Base-by-base conservation (phyloP, 2,113 vertebrate genomes). In the Phainopepla nitens region DNA sequence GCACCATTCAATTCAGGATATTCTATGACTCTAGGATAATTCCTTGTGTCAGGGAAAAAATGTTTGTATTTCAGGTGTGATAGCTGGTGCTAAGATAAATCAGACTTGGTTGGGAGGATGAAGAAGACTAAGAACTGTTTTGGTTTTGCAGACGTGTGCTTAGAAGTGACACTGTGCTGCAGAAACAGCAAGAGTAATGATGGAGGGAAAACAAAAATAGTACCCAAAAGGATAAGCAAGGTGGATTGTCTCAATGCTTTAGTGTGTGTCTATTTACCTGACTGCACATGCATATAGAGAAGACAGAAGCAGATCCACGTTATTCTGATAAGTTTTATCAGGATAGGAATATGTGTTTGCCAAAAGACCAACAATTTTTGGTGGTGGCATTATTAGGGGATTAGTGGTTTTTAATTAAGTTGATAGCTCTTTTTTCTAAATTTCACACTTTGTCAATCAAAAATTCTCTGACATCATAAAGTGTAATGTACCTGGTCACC, bases 211-310 rank as follows among this genome's bases (percentile, higher is more conserved):
- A 41, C 27, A 47, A 79, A 94, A 82, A 47, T 17, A 22, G 13
- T 56, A 20, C 36, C 24, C 12, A 23, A 64, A 39, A 56, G 54
- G 35, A 82, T 82, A 82, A 60, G 29, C 21, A 77, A 51, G 24
- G 49, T 69, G 54, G 13, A 65, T 57, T 53, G 19, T 53, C 42
- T 44, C 2, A 1, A 42, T 79, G 35, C 36, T 78, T 71, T 39
- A 71, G 39, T 66, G 35, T 9, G 23, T 1, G 0, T 45, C 76
- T 76, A 33, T 83, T 91, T 89, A 39, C 36, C 47, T 81, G 64
- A 20, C 31, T 17, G 4, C 15, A 6, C 1, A 13, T 7, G 2
- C 21, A 51, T 1, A 0, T 2, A 21, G 29, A 76, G 35, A 27
- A 4, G 23, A 31, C 28, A 61, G 44, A 68, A 58, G 23, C 47